Conservation (phyloP, 2,113 vertebrate genomes). For the Ia io region DNA sequence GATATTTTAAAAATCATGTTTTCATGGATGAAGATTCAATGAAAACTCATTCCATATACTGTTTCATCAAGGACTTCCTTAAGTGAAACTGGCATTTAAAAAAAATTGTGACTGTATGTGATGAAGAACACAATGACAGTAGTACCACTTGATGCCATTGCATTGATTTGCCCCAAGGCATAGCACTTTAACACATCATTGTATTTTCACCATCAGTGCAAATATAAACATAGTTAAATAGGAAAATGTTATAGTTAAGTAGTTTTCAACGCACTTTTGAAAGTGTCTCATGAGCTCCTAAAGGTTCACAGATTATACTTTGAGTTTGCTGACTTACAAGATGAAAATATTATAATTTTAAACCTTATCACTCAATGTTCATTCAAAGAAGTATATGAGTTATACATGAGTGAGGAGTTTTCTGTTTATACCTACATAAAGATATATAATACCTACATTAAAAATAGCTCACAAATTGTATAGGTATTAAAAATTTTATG, state of each 20-base stretch:
- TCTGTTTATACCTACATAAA: background rate
- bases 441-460: background rate
- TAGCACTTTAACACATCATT: background rate
- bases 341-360: background rate
- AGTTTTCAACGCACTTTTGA: background rate
- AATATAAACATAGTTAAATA: background rate
- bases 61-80: background rate
- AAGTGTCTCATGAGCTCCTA: background rate
- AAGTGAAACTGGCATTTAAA: background rate
- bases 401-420: background rate
- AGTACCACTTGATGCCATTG: background rate
- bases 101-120: background rate
- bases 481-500: background rate
- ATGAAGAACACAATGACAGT: background rate
- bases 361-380: background rate
- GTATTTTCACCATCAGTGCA: background rate
- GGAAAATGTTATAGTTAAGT: background rate
- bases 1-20: background rate
- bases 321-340: background rate
- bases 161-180: background rate
- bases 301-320: background rate
- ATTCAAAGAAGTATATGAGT: background rate
- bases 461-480: slow-evolving; percentile 9
- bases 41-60: background rate
- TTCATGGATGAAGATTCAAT: background rate